A percentile compares a stretch with the other conserved stretches of the same genome.
phyloP scores from a whole-genome alignment of 92 coral and sea anemone species.

The Parazoanthus atlanticus region DNA sequence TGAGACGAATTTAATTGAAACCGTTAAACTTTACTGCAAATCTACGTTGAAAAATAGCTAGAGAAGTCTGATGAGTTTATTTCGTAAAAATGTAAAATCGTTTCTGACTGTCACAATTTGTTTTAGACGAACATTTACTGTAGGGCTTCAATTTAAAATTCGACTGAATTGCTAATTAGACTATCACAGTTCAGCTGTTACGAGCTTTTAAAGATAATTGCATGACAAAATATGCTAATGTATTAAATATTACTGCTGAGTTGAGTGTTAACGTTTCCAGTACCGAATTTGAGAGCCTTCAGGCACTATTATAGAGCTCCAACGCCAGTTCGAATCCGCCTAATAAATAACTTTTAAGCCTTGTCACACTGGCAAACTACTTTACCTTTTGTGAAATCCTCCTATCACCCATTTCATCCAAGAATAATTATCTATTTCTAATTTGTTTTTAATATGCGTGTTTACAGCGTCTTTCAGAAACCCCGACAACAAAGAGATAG shows the following conservation, averaged over 20 bases:
- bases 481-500: slow-evolving; percentile 20
- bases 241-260: background rate
- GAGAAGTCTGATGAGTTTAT: no score
- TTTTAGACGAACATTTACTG: no score
- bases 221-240: slow-evolving; percentile 31
- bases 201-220: background rate
- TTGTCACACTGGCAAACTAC: background rate
- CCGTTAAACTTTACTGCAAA: no score
- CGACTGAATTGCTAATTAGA: no score
- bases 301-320: background rate
- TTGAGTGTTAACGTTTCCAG: background rate
- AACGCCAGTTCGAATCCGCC: background rate
- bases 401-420: background rate
- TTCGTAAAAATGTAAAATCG: no score
- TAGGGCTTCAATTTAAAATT: no score
- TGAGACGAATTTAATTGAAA: no score
- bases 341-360: background rate
- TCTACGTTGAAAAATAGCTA: no score
- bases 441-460: slow-evolving; percentile 21
- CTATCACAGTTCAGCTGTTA: no score
- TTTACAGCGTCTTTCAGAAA: background rate
- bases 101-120: no score
- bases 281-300: background rate
- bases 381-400: background rate
- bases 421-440: background rate